These are phyloP conservation scores for Cladopsammia gracilis DNA, from an alignment of 64 coral and sea anemone genomes.

Conservation along the genomic window DNA sequence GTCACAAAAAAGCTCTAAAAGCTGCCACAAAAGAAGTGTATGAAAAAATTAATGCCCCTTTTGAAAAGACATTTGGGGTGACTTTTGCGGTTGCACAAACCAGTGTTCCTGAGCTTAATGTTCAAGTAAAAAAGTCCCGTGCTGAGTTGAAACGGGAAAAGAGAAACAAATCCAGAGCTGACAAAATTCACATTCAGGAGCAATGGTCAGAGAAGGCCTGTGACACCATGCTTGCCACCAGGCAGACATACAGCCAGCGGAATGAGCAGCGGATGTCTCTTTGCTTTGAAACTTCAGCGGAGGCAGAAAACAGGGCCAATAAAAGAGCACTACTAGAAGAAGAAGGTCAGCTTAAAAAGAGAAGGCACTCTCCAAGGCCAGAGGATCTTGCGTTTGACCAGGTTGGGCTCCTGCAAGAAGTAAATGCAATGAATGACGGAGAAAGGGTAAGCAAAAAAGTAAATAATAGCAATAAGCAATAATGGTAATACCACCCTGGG, in stretches of 20 bases:
- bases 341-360: not conserved
- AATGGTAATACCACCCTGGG: too few species aligned
- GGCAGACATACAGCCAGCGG: conserved; percentile 18
- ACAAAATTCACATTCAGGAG: conserved; percentile 2
- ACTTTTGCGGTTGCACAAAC: conserved; percentile 30
- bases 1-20: not conserved
- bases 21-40: not conserved
- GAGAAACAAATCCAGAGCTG: conserved; percentile 1
- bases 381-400: conserved; percentile 5
- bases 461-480: not conserved
- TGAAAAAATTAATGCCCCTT: not conserved
- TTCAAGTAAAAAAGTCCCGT: conserved; percentile 32
- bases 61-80: conserved; percentile 18
- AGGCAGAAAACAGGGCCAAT: not conserved
- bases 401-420: conserved; percentile 21
- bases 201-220: not conserved
- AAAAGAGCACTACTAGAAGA: not conserved
- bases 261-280: not conserved
- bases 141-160: conserved; percentile 25
- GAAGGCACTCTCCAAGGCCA: conserved; percentile 14
- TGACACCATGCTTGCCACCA: not conserved
- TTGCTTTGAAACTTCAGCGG: conserved; percentile 2
- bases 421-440: conserved; percentile 32
- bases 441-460: not conserved
- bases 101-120: conserved; percentile 1